phyloP scores from a whole-genome alignment of 2,888 invertebrate species.

The Tridacna crocea region DNA sequence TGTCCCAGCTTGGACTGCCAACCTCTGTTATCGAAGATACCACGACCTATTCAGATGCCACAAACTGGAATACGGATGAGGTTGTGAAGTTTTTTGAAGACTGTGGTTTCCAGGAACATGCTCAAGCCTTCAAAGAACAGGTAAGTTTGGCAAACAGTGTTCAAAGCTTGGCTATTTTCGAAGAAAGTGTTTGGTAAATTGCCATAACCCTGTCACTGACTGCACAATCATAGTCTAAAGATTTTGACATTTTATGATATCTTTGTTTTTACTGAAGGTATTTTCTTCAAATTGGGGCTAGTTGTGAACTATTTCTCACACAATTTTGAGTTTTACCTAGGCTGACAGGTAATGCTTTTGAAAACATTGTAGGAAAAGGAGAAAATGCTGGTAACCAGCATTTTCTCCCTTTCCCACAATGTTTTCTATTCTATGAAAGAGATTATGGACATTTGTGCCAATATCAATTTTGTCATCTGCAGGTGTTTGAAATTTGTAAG shows the following conservation, averaged over 20 bases:
- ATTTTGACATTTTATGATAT: neutral
- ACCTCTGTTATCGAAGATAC: conserved; percentile 31
- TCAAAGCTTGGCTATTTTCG: neutral
- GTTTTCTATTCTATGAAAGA: too few species aligned
- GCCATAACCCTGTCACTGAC: too few species aligned
- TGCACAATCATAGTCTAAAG: too few species aligned
- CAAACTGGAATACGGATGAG: conserved; percentile 92
- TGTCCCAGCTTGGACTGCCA: conserved; percentile 44
- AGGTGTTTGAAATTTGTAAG: too few species aligned
- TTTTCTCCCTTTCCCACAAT: neutral
- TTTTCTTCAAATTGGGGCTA: too few species aligned
- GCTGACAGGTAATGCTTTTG: too few species aligned
- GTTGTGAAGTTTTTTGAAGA: conserved; percentile 91
- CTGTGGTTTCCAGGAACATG: conserved; percentile 90
- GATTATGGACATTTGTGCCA: too few species aligned
- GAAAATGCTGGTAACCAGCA: neutral
- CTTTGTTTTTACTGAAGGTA: neutral
- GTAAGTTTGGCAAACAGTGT: conserved; percentile 84
- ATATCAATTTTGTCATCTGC: too few species aligned
- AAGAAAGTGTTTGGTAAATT: too few species aligned
- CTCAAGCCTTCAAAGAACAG: conserved; percentile 92
- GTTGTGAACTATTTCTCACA: too few species aligned
- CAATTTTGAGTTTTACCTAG: too few species aligned
- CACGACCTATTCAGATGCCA: conserved; percentile 88
- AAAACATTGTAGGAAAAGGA: neutral